Base-by-base conservation (phyloP, 2,888 invertebrate genomes). In the Adineta ricciae region DNA sequence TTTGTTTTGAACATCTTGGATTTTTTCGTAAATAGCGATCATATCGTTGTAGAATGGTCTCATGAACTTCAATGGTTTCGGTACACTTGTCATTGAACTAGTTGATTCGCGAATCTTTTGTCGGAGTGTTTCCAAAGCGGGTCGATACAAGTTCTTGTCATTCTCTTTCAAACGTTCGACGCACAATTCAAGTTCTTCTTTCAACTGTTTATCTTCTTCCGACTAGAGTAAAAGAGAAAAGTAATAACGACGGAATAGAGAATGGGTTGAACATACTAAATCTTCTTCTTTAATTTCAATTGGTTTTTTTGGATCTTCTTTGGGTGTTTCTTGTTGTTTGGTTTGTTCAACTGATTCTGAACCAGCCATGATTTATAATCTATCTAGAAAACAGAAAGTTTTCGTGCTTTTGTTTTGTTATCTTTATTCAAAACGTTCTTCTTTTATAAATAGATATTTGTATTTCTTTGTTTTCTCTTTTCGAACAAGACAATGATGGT, bases 41-140 rank as follows among this genome's bases (percentile, higher is more conserved):
- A 99, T 93, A 5, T 94, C 93, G 64, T 94, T 94, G 91, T 96
- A 99, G 90, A 97, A 96, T 52, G 94, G 94, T 84, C 96, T 93
- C 91, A 99, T 93, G 90, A 97, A 98, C 91, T 99, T 99, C 86
- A 99, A 90, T 0, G 99, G 99, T 90, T 99, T 99, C 0, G 99
- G 99, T 8, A 99, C 99, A 85, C 97, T 97, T 2, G 99, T 99
- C 98, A 99, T 99, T 0, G 97, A 98, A 1, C 97, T 97, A 0
- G 99, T 99, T 0, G 98, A 97, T 2, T 96, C 96, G 86, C 96
- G 93, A 87, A 99, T 99, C 86, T 95, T 93, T 87, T 94, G 94
- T 86, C 96, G 93, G 89, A 99, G 92, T 91, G 94, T 94, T 90
- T 97, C 96, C 87, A 99, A 91, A 0, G 97, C 94, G 85, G 94